These are phyloP conservation scores for Neodiprion virginianus DNA, from an alignment of 1,140 invertebrate species.

Conservation along the genomic window DNA sequence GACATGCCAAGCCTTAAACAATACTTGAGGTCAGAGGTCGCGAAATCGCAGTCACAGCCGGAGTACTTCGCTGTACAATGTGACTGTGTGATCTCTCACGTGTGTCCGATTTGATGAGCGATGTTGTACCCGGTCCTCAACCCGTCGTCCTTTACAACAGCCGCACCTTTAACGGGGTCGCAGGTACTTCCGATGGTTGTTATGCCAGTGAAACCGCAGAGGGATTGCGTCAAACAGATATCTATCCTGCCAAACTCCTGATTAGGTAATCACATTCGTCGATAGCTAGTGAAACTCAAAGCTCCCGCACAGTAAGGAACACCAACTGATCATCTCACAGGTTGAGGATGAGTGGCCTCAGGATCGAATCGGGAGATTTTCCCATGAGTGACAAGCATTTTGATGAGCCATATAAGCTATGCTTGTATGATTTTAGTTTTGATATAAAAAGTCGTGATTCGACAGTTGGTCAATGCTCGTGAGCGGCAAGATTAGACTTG, in stretches of 20 bases:
- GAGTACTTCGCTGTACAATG: not conserved
- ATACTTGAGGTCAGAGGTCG: constrained; percentile 11
- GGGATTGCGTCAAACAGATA: constrained; percentile 64
- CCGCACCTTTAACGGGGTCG: constrained; percentile 64
- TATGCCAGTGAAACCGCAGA: constrained; percentile 66
- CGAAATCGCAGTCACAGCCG: not conserved
- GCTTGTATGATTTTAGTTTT: too few relatives aligned
- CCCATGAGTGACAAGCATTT: too few relatives aligned
- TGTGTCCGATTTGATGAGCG: constrained; percentile 70
- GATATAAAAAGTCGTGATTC: too few relatives aligned
- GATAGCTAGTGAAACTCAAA: too few relatives aligned
- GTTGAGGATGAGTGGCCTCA: too few relatives aligned
- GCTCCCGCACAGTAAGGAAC: too few relatives aligned
- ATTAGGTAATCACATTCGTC: not conserved
- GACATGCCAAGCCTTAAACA: constrained; percentile 64
- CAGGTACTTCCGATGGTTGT: constrained; percentile 68
- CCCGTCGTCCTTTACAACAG: constrained; percentile 67
- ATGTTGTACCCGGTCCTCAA: constrained; percentile 66
- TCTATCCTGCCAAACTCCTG: constrained; percentile 54
- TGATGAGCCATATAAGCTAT: too few relatives aligned
- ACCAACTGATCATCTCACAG: too few relatives aligned
- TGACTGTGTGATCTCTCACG: constrained; percentile 52
- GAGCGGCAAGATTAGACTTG: not conserved
- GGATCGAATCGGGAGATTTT: not conserved
- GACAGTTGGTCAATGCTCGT: too few relatives aligned